Percentiles rank a stretch among this genome's conserved stretches.
Evolutionary conservation across 2,888 invertebrate species (phyloP).

Genomic region (Epinotia nisella): DNA sequence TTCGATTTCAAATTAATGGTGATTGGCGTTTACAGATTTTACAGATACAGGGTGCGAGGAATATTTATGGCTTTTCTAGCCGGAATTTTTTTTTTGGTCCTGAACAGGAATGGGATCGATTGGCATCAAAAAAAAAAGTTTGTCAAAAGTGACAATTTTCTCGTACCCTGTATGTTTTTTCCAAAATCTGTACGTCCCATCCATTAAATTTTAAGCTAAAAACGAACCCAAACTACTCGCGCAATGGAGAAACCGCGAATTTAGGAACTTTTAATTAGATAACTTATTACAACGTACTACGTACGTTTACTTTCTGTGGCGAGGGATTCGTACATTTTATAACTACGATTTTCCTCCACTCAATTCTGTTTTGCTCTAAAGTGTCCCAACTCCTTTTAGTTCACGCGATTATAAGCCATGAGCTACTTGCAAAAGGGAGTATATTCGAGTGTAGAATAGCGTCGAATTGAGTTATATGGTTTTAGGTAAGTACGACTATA

Average conservation of each 20-base stretch:
- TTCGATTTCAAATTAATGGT: no score
- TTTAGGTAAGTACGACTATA: not conserved
- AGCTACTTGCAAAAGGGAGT: not conserved
- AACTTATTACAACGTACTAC: not conserved
- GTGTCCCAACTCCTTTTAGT: not conserved
- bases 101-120: no score
- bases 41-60: no score
- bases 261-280: not conserved
- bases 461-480: not conserved
- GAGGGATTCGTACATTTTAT: not conserved
- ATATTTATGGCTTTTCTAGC: no score
- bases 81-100: no score
- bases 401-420: not conserved
- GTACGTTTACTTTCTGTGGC: not conserved
- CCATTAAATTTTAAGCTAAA: not conserved
- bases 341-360: not conserved
- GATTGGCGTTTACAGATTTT: no score
- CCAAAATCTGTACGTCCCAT: no score
- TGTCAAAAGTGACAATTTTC: no score
- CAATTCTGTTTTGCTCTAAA: not conserved
- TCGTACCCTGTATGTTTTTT: no score
- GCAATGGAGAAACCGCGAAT: not conserved
- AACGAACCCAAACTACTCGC: not conserved
- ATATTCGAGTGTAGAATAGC: not conserved
- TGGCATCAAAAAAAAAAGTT: no score